Evolutionary conservation across 1,140 invertebrate genomes (phyloP).

Genomic region (Drosophila nigromelanica): DNA sequence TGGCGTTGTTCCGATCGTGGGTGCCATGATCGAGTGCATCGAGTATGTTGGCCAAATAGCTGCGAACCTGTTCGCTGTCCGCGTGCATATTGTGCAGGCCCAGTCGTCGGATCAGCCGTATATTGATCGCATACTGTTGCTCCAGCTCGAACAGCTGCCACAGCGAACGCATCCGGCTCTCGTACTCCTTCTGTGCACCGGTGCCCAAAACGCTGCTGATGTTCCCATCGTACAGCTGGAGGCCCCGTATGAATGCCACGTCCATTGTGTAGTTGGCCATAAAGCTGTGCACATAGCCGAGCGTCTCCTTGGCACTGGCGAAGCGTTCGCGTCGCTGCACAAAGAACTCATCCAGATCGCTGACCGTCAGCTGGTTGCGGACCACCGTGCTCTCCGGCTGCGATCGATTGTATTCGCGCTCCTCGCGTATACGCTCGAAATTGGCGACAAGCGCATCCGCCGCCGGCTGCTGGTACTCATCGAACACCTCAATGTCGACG

Average conservation of each 20-base stretch:
- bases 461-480: constrained; percentile 73
- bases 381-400: constrained; percentile 26
- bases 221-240: constrained; percentile 67
- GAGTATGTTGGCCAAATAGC: constrained; percentile 46
- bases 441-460: constrained; percentile 65
- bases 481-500: constrained; percentile 78
- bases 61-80: constrained; percentile 39
- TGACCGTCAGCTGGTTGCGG: constrained; percentile 72
- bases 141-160: constrained; percentile 74
- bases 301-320: constrained; percentile 33
- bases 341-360: constrained; percentile 73
- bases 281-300: constrained; percentile 61
- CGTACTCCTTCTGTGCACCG: constrained; percentile 69
- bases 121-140: constrained; percentile 62
- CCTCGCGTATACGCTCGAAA: constrained; percentile 72
- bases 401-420: constrained; percentile 59
- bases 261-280: constrained; percentile 76
- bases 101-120: constrained; percentile 46
- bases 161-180: constrained; percentile 63
- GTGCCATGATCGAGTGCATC: constrained; percentile 36
- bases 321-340: constrained; percentile 53
- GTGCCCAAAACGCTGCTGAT: constrained; percentile 57
- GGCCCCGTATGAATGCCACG: constrained; percentile 68
- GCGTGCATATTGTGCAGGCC: constrained; percentile 50
- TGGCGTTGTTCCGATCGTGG: not conserved